phyloP scores from a whole-genome alignment of 2,797 vertebrate genomes.

The Lithobates pipiens region DNA sequence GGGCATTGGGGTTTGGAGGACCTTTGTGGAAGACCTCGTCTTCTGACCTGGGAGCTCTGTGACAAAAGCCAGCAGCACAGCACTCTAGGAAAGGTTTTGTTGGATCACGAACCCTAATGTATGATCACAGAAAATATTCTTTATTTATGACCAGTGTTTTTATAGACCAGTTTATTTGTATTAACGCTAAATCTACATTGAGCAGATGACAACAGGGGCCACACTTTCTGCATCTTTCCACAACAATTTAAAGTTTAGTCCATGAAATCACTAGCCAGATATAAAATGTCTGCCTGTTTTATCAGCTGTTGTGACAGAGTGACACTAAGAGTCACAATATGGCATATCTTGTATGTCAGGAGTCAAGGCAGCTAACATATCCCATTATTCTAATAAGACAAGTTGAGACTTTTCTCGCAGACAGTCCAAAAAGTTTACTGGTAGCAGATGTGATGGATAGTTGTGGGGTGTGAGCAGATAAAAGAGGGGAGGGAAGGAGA shows the following conservation, averaged over 20 bases:
- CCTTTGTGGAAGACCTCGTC: no score
- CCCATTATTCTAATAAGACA: conserved; percentile 51
- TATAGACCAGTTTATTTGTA: no score
- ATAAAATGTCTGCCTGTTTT: conserved; percentile 48
- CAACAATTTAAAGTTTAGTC: conserved; percentile 16
- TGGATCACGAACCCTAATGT: no score
- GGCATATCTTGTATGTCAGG: conserved; percentile 33
- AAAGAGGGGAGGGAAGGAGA: not conserved
- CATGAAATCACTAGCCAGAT: conserved; percentile 34
- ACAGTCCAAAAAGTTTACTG: conserved; percentile 39
- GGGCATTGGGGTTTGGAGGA: no score
- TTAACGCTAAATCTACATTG: not conserved
- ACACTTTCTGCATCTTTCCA: not conserved
- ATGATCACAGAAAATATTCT: no score
- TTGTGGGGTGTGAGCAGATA: conserved; percentile 6
- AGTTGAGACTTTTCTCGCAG: conserved; percentile 41
- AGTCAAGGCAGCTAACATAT: conserved; percentile 38
- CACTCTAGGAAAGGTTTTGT: no score
- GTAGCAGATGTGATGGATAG: conserved; percentile 14
- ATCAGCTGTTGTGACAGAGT: conserved; percentile 49
- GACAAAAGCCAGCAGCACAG: no score
- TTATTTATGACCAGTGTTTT: no score
- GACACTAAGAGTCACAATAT: conserved; percentile 44
- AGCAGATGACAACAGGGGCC: not conserved
- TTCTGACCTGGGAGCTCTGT: no score